Conservation (phyloP, 2,113 vertebrate genomes). For the Tachycineta bicolor region DNA sequence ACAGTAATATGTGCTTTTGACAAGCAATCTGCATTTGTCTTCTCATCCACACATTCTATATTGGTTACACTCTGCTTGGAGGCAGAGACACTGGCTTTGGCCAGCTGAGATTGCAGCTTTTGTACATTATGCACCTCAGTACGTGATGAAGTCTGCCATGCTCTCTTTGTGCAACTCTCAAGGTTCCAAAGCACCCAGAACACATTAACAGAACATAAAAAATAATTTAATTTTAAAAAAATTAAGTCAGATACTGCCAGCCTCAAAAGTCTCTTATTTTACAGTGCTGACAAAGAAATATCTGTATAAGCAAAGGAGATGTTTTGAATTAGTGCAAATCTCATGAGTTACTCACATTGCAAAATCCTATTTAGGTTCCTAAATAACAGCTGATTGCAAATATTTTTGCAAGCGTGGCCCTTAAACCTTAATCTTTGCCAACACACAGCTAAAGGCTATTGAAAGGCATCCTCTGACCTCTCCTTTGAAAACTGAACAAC, state of each 20-base stretch:
- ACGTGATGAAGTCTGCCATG: neutral
- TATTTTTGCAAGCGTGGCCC: neutral
- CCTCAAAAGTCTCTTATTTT: neutral
- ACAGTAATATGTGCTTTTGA: conserved; percentile 10
- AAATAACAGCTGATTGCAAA: neutral
- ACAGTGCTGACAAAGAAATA: neutral
- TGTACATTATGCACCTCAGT: neutral
- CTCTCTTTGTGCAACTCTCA: neutral
- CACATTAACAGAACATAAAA: neutral
- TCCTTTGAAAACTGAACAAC: neutral
- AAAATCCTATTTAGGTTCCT: neutral
- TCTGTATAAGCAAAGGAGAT: neutral
- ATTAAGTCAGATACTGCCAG: neutral
- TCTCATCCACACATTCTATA: conserved; percentile 18
- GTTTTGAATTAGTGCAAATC: neutral
- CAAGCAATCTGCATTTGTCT: neutral
- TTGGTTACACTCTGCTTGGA: neutral
- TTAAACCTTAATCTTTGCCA: neutral
- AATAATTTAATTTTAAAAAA: neutral
- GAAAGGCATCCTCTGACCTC: neutral
- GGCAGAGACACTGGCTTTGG: neutral
- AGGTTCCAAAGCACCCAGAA: neutral
- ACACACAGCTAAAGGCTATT: neutral
- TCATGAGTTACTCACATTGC: neutral
- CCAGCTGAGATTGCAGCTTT: neutral